Evolutionary conservation across 2,797 vertebrate species (phyloP).

Genomic region (Masticophis lateralis): DNA sequence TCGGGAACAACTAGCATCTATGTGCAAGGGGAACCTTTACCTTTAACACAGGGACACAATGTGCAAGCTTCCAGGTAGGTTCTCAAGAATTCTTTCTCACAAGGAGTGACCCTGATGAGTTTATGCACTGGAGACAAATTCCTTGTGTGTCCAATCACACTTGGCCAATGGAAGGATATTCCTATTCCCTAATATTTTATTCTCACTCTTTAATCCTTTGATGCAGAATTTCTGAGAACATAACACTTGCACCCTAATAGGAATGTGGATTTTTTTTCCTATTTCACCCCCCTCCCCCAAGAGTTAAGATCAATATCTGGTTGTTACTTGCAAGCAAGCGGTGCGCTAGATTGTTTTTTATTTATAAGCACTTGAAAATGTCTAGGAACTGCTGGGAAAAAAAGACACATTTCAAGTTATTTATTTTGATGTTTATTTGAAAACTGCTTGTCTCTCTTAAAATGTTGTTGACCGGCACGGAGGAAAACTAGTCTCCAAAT

Average conservation of each 20-base stretch:
- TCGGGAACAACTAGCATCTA: too few species aligned
- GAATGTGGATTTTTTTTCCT: neutral
- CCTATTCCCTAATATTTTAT: neutral
- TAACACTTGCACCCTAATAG: neutral
- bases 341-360: too few species aligned
- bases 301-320: neutral
- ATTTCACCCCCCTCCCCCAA: neutral
- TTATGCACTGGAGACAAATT: neutral
- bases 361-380: neutral
- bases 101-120: neutral
- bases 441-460: neutral
- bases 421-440: neutral
- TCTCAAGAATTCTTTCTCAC: neutral
- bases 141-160: neutral
- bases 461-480: neutral
- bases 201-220: neutral
- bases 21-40: too few species aligned
- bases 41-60: neutral
- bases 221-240: neutral
- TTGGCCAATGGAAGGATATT: neutral
- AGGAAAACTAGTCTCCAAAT: neutral
- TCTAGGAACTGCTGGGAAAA: neutral
- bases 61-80: neutral
- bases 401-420: neutral
- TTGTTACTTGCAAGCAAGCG: neutral